A percentile compares a stretch with the other conserved stretches of the same genome.
Evolutionary conservation across 2,113 vertebrate genomes (phyloP).

Genomic region (Gymnarchus niloticus): DNA sequence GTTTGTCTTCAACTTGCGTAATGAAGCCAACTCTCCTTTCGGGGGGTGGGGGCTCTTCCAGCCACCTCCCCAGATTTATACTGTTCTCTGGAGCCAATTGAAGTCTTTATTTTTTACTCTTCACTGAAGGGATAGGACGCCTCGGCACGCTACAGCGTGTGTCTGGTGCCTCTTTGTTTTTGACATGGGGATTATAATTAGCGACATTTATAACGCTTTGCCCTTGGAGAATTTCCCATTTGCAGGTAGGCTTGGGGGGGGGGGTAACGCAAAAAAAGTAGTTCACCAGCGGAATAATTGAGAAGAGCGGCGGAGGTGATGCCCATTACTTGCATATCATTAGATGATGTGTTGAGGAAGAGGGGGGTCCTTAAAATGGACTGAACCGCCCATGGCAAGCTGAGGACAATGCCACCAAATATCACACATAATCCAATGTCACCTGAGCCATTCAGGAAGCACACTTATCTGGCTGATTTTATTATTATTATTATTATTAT

Average conservation of each 20-base stretch:
- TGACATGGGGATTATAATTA: background rate
- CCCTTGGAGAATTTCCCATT: background rate
- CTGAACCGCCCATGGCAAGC: background rate
- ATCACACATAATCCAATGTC: background rate
- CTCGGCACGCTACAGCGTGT: background rate
- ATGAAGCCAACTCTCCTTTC: background rate
- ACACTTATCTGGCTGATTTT: background rate
- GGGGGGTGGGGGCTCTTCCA: background rate
- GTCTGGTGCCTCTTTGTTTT: background rate
- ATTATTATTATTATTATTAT: background rate
- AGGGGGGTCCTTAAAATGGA: too few relatives aligned
- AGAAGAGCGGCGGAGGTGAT: background rate
- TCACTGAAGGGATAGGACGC: background rate
- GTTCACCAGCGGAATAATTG: background rate
- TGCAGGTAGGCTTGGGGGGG: background rate
- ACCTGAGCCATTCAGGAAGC: background rate
- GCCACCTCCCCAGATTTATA: slow-evolving; percentile 12
- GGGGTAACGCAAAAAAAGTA: background rate
- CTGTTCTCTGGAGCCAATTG: background rate
- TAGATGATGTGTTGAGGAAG: background rate
- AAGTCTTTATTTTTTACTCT: background rate
- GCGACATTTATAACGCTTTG: slow-evolving; percentile 6
- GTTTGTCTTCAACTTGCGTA: slow-evolving; percentile 9
- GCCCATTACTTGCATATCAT: background rate
- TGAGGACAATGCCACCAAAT: background rate